phyloP scores from a whole-genome alignment of 1,140 invertebrate genomes.

The Anoplolepis gracilipes region DNA sequence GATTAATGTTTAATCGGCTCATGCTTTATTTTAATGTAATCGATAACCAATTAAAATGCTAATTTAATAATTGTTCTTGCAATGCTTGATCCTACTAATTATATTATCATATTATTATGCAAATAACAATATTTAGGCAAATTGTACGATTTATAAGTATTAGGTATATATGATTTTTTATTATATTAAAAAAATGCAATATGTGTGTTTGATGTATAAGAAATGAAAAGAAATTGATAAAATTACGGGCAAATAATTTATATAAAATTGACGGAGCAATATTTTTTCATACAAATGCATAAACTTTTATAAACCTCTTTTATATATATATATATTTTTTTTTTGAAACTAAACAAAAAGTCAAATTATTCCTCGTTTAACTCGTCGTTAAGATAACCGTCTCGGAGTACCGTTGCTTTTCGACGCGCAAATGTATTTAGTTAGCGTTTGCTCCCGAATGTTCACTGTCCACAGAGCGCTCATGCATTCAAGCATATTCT shows the following conservation, averaged over 20 bases:
- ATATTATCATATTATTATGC: not conserved
- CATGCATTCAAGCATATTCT: not conserved
- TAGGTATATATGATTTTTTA: not conserved
- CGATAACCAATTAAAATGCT: constrained; percentile 30
- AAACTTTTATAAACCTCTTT: not conserved
- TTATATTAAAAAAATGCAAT: not conserved
- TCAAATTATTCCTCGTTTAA: constrained; percentile 10
- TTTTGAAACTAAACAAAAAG: not conserved
- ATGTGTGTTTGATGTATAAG: no score
- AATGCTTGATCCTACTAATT: not conserved
- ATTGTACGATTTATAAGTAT: not conserved
- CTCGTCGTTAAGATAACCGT: constrained; percentile 4
- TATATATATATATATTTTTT: no score
- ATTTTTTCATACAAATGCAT: not conserved
- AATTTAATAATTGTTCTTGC: constrained; percentile 24
- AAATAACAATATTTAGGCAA: constrained; percentile 9
- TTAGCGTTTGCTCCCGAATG: constrained; percentile 29
- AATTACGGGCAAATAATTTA: not conserved
- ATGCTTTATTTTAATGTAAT: constrained; percentile 19
- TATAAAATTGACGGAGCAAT: no score
- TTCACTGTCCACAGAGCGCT: not conserved
- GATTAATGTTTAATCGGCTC: constrained; percentile 10
- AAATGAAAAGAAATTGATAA: not conserved
- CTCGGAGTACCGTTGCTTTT: constrained; percentile 44
- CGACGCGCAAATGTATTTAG: constrained; percentile 13